Base-by-base conservation (phyloP, 2,113 vertebrate species). In the Phalacrocorax brasilianus region DNA sequence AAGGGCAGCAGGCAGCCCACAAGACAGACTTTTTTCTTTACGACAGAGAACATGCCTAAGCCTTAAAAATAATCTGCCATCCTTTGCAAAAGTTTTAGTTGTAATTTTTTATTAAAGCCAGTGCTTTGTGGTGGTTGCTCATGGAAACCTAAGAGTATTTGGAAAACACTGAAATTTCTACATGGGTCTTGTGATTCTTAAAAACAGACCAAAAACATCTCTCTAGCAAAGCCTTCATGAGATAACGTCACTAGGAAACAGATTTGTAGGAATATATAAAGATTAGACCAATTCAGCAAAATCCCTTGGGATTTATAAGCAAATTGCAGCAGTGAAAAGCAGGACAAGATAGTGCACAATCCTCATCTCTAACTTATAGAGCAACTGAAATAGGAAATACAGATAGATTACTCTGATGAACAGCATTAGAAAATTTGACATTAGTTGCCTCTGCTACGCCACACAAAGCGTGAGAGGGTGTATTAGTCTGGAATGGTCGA, bases 391-490 rank as follows among this genome's bases (percentile, higher is more conserved):
- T 8, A 23, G 28, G 40, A 42, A 80, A 53, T 5, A 66, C 10
- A 42, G 59, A 38, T 66, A 24, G 38, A 21, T 40, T 30, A 8
- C 23, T 53, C 23, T 24, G 14, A 22, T 5, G 21, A 80, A 32
- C 1, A 32, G n/a, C 11, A 35, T 13, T 15, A 53, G 33, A 6
- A 26, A 14, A 12, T 40, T 11, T n/a, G 13, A 33, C 35, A 24
- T 52, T 7, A 18, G 7, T 2, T 32, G 65, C 11, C 28, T 50
- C 42, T n/a, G 2, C 61, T n/a, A 33, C 15, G 40, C 52, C 45
- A 40, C 1, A 9, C 7, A 14, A 47, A 40, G 24, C 4, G 38
- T 9, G 8, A 56, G n/a, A n/a, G 53, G 14, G 30, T 1, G 5
- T 22, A 23, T 28, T 24, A 20, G 52, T 40, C 44, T n/a, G 23